These are phyloP conservation scores for Callipepla squamata DNA, from an alignment of 2,113 vertebrate genomes.

Conservation along the genomic window DNA sequence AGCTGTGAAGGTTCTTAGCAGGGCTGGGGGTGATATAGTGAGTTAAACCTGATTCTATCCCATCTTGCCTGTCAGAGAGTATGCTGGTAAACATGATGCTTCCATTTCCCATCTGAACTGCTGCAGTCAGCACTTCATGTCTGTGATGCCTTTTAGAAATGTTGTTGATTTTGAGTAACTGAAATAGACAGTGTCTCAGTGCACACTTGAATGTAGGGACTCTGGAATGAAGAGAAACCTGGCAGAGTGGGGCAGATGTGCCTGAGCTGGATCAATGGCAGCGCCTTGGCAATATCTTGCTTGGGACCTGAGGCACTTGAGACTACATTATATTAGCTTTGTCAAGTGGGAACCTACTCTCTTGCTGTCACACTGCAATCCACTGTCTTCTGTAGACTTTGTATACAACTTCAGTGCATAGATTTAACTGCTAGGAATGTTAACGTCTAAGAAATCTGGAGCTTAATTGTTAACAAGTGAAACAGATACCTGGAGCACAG, in stretches of 20 bases:
- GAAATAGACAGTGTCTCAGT: neutral
- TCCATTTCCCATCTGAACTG: neutral
- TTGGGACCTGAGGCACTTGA: neutral
- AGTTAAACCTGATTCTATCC: neutral
- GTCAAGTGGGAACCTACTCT: neutral
- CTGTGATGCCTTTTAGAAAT: neutral
- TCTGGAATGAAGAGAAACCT: neutral
- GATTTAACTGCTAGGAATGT: neutral
- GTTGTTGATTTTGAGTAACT: neutral
- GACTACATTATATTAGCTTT: neutral
- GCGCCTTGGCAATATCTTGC: neutral
- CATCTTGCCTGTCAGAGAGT: fast-evolving
- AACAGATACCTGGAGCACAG: neutral
- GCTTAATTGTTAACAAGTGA: neutral
- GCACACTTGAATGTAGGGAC: neutral
- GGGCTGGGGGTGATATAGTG: neutral
- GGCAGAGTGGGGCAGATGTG: neutral
- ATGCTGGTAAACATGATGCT: neutral
- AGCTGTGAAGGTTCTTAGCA: neutral
- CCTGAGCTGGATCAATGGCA: neutral
- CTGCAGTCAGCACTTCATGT: neutral
- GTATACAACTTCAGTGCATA: neutral
- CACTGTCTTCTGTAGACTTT: neutral
- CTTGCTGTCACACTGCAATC: neutral
- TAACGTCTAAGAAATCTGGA: neutral